Conservation (phyloP, 1,140 invertebrate species). For the Musca domestica region DNA sequence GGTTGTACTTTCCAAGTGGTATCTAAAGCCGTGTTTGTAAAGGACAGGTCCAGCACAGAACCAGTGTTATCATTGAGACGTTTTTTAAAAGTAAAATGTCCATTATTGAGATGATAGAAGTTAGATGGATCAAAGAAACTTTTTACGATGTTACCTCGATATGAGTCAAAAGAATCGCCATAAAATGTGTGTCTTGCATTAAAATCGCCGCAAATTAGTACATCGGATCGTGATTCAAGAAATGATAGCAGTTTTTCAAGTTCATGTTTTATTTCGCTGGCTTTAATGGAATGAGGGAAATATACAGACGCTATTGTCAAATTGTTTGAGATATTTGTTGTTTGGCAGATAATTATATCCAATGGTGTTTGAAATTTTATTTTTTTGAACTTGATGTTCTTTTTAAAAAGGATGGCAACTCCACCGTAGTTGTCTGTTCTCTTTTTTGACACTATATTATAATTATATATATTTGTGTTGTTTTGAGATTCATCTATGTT, state of each 20-base stretch:
- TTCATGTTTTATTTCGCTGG: too few relatives aligned
- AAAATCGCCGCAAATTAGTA: conserved; percentile 10
- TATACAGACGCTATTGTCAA: neutral
- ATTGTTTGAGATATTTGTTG: neutral
- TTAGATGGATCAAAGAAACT: neutral
- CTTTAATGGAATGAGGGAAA: too few relatives aligned
- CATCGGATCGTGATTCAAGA: neutral
- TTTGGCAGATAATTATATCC: neutral
- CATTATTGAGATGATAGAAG: neutral
- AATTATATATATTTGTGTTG: neutral
- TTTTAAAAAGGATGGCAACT: neutral
- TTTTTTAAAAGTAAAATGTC: neutral
- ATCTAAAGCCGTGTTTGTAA: too few relatives aligned
- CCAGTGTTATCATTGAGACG: neutral
- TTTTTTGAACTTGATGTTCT: neutral
- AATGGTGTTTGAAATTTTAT: neutral
- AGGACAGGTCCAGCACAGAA: neutral
- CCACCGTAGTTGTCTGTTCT: too few relatives aligned
- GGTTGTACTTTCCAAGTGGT: too few relatives aligned
- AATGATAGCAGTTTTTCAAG: neutral
- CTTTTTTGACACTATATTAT: neutral
- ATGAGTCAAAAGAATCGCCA: neutral
- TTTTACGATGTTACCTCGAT: neutral
- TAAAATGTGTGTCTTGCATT: neutral
- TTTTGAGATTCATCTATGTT: neutral